Evolutionary conservation across 2,888 invertebrate species (phyloP).

Genomic region (Acanthacorydalis orientalis): DNA sequence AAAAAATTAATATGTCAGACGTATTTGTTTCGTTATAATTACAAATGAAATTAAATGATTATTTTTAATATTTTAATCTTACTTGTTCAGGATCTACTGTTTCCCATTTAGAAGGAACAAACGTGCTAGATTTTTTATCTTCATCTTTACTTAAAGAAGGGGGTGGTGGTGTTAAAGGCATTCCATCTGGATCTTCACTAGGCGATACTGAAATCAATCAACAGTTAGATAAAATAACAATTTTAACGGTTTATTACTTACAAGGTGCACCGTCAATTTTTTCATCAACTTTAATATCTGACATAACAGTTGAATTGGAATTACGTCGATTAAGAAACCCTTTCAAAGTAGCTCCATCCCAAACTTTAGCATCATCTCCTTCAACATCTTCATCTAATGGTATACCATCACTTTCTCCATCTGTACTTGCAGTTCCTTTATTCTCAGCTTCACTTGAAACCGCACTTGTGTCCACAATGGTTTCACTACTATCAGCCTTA

Average conservation of each 20-base stretch:
- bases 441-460: background rate
- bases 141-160: conserved; percentile 9
- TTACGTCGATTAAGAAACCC: conserved; percentile 35
- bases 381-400: conserved; percentile 32
- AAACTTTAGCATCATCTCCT: conserved; percentile 44
- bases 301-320: background rate
- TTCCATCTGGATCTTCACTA: conserved; percentile 53
- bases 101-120: conserved; percentile 94
- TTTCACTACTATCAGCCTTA: too few species aligned
- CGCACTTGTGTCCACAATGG: too few species aligned
- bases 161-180: conserved; percentile 31
- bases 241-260: background rate
- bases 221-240: conserved; percentile 6
- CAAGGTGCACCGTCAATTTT: conserved; percentile 53
- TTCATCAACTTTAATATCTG: conserved; percentile 24
- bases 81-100: conserved; percentile 76
- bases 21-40: too few species aligned
- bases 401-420: conserved; percentile 54
- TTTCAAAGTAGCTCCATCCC: conserved; percentile 70
- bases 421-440: conserved; percentile 12
- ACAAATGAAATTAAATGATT: background rate
- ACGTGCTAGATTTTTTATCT: conserved; percentile 25
- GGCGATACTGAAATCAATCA: conserved; percentile 33
- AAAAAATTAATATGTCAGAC: background rate
- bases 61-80: conserved; percentile 1